Evolutionary conservation across 2,113 vertebrate species (phyloP).

Genomic region (Pholis gunnellus): DNA sequence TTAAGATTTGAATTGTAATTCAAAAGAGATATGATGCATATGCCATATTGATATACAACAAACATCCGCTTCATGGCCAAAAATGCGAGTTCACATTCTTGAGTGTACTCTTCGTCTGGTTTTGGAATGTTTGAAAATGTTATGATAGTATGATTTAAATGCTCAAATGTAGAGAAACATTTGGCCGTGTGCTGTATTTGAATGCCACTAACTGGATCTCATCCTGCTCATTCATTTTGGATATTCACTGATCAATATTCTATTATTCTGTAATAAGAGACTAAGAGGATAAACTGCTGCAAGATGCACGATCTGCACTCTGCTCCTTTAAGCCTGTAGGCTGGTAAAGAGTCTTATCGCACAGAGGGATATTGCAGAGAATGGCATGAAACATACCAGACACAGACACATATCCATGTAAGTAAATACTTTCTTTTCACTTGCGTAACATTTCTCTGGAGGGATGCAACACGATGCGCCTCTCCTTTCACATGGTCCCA

Average conservation of each 20-base stretch:
- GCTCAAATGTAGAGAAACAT: conserved; percentile 5
- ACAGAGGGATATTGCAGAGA: background rate
- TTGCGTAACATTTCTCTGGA: conserved; percentile 29
- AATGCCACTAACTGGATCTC: background rate
- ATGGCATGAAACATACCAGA: conserved; percentile 16
- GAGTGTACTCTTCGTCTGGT: background rate
- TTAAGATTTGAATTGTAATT: background rate
- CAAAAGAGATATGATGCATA: background rate
- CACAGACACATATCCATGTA: conserved; percentile 12
- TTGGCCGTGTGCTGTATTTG: conserved; percentile 1
- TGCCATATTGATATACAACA: background rate
- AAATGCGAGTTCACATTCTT: background rate
- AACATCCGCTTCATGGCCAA: background rate
- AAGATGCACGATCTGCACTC: conserved; percentile 37
- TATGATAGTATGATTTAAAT: background rate
- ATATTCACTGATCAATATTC: conserved; percentile 57
- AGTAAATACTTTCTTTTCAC: conserved; percentile 24
- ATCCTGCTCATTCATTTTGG: conserved; percentile 4
- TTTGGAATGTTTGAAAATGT: background rate
- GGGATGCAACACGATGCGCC: conserved; percentile 8
- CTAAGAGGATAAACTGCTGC: conserved; percentile 30
- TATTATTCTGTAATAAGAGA: conserved; percentile 63
- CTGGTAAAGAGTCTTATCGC: background rate
- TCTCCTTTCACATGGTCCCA: background rate
- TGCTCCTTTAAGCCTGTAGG: conserved; percentile 24